Base-by-base conservation (phyloP, 2,888 invertebrate species). In the Latrodectus elegans region DNA sequence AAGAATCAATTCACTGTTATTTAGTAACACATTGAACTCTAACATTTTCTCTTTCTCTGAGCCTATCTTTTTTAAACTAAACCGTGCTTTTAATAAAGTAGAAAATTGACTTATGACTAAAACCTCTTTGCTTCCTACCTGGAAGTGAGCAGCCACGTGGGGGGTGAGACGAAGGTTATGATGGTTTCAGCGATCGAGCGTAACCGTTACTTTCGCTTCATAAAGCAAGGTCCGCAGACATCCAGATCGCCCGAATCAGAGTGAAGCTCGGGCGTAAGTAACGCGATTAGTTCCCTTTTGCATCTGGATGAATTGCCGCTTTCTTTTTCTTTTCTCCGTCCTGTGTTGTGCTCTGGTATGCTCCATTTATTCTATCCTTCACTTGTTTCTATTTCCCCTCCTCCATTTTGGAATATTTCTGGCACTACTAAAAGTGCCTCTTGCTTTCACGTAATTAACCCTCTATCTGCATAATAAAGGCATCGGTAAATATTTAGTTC, bases 381-480 rank as follows among this genome's bases (percentile, higher is more conserved):
- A 17, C 52, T 71, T 26, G 49, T 26, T 68, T 68, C 68, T 17
- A 55, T 67, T 67, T 68, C 53, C 64, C 26, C 65, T 77, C 26
- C 60, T 70, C 65, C 49, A 22, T 26, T 64, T 53, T 17, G 51
- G 14, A 60, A 60, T 49, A n/a, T 10, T 14, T 15, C 26, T 22
- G 10, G 52, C 60, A 73, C 78, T 65, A 84, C 73, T 84, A 78
- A 84, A 84, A 84, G 84, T 75, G 79, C 74, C 78, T 73, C 22
- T 79, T 75, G 74, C 85, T 85, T 72, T 86, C 86, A 86, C 76
- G 72, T 86, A 86, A 86, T 86, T 86, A 86, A 86, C 86, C 85
- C 74, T 71, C 74, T 80, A 86, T 86, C 86, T 86, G 86, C 86
- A 86, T 86, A 81, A 86, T 86, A 81, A 86, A 81, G 86, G 80